A percentile compares a stretch with the other conserved stretches of the same genome.
These are phyloP conservation scores for Dermatophagoides farinae DNA, from an alignment of 1,140 invertebrate species.

Conservation along the genomic window DNA sequence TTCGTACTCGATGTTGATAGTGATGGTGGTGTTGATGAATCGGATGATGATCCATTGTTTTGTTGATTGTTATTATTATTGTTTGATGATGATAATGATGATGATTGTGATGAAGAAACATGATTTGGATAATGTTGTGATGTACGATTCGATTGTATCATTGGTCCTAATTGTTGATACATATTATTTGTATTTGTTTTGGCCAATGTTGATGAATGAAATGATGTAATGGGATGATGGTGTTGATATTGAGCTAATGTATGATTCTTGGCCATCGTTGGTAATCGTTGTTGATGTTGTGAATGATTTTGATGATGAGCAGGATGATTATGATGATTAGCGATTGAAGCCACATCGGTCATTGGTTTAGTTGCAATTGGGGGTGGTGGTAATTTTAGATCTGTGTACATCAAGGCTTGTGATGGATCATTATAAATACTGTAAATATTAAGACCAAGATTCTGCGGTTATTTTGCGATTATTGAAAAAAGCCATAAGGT, in stretches of 20 bases:
- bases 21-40: neutral
- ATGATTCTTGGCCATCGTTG: neutral
- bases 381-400: slow-evolving; percentile 7
- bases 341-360: neutral
- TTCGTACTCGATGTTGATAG: neutral
- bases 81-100: too few relatives aligned
- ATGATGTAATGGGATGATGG: neutral
- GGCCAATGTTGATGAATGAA: neutral
- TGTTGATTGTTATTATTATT: neutral
- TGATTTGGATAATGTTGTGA: neutral
- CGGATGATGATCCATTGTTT: neutral
- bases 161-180: too few relatives aligned
- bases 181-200: neutral
- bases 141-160: neutral
- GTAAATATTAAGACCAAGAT: slow-evolving; percentile 7
- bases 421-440: slow-evolving; percentile 1
- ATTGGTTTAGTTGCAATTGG: neutral
- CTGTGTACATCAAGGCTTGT: slow-evolving; percentile 11
- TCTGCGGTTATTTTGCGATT: neutral
- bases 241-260: neutral
- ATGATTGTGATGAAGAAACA: too few relatives aligned
- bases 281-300: slow-evolving; percentile 2
- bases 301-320: neutral
- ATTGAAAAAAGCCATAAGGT: neutral
- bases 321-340: neutral